Percentiles rank a stretch among this genome's conserved stretches.
Evolutionary conservation across 2,888 invertebrate genomes (phyloP).

Genomic region (Bugula neritina): DNA sequence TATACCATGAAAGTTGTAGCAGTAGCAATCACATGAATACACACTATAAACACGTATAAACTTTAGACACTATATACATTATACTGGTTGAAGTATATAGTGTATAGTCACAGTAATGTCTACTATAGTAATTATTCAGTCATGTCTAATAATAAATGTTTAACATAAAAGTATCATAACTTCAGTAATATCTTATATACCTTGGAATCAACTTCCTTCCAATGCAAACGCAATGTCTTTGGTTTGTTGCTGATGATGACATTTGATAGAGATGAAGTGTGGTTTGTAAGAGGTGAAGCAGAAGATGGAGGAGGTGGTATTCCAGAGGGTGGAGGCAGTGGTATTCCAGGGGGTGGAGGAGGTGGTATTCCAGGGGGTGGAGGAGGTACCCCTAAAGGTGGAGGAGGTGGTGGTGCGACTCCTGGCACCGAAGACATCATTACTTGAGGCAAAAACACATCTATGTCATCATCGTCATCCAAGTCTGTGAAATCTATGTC

Average conservation of each 20-base stretch:
- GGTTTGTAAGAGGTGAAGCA: neutral
- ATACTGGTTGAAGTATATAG: too few species aligned
- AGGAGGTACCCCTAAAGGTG: constrained; percentile 30
- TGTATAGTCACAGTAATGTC: too few species aligned
- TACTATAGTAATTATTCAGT: too few species aligned
- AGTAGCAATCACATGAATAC: too few species aligned
- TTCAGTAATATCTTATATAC: too few species aligned
- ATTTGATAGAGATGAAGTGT: constrained; percentile 36
- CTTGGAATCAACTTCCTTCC: constrained; percentile 71
- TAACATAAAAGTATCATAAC: too few species aligned
- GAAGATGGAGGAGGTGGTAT: constrained; percentile 29
- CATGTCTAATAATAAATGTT: too few species aligned
- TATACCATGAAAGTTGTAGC: too few species aligned
- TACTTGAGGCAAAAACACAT: constrained; percentile 64
- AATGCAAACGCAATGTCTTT: constrained; percentile 93
- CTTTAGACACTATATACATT: too few species aligned
- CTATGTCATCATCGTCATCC: constrained; percentile 75
- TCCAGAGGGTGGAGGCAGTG: constrained; percentile 34
- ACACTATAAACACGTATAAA: too few species aligned
- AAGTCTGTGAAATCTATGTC: constrained; percentile 96
- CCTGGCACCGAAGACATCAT: constrained; percentile 46
- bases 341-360: constrained; percentile 32
- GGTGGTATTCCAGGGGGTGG: constrained; percentile 33
- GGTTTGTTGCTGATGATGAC: constrained; percentile 70
- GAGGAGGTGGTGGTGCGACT: constrained; percentile 39